Evolutionary conservation across 2,113 vertebrate genomes (phyloP).

Genomic region (Poeciliopsis prolifica): DNA sequence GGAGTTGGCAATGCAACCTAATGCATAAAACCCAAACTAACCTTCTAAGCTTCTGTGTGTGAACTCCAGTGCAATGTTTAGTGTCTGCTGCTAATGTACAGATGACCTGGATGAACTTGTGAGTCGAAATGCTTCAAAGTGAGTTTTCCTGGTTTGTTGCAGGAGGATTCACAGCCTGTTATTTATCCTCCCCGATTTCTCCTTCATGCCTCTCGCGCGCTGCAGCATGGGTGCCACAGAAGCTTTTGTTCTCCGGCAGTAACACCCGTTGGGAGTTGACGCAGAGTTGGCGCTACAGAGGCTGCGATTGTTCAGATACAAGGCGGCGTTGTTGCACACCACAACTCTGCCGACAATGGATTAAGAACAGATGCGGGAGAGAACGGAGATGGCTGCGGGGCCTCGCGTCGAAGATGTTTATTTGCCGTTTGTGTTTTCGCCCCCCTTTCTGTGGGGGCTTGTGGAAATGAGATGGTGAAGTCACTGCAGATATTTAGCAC

Average conservation of each 20-base stretch:
- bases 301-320: background rate
- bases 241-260: background rate
- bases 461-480: conserved; percentile 37
- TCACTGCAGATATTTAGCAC: conserved; percentile 50
- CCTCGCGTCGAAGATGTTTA: conserved; percentile 17
- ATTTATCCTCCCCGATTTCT: background rate
- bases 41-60: background rate
- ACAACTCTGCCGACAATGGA: conserved; percentile 41
- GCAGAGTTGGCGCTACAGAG: background rate
- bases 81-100: background rate
- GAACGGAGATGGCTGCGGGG: conserved; percentile 34
- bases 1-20: background rate
- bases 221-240: background rate
- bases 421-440: conserved; percentile 30
- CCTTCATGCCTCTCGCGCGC: background rate
- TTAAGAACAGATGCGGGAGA: conserved; percentile 56
- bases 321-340: background rate
- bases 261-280: background rate
- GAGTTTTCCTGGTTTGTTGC: background rate
- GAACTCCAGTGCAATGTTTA: background rate
- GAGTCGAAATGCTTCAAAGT: background rate
- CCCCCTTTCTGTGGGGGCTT: conserved; percentile 16
- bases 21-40: background rate
- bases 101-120: background rate
- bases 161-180: background rate